Percentiles rank a stretch among this genome's conserved stretches.
Evolutionary conservation across 2,113 vertebrate genomes (phyloP).

Genomic region (Apodemus speciosus): DNA sequence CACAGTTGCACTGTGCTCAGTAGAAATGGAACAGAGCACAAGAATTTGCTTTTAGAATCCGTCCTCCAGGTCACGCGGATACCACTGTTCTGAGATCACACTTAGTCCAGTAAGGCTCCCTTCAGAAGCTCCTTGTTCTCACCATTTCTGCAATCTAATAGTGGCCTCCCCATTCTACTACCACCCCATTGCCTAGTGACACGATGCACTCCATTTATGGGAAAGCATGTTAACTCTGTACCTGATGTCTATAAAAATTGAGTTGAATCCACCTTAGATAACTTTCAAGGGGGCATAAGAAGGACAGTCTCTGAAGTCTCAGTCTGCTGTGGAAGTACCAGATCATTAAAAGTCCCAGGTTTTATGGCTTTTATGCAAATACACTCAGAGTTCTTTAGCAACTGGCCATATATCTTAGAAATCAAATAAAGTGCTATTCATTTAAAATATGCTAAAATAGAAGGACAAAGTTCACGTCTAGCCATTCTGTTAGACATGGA

Average conservation of each 20-base stretch:
- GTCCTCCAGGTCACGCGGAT: neutral
- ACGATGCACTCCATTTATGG: neutral
- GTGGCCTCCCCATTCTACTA: neutral
- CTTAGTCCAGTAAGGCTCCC: neutral
- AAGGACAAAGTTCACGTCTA: neutral
- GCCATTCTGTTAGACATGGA: neutral
- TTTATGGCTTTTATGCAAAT: slow-evolving; percentile 60
- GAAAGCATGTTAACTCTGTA: neutral
- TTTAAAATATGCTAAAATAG: slow-evolving; percentile 44
- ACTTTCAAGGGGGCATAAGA: slow-evolving; percentile 29
- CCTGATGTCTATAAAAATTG: slow-evolving; percentile 4
- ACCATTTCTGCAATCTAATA: neutral
- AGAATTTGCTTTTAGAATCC: neutral
- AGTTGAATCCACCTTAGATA: neutral
- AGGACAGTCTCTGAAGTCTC: slow-evolving; percentile 15
- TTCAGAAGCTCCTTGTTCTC: neutral
- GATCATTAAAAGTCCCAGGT: slow-evolving; percentile 34
- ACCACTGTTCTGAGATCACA: neutral
- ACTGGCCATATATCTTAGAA: slow-evolving; percentile 32
- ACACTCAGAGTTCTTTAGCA: neutral
- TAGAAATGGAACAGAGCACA: neutral
- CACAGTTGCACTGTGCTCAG: no score
- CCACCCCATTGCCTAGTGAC: neutral
- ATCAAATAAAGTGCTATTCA: slow-evolving; percentile 42
- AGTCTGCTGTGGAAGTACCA: slow-evolving; percentile 31